A percentile compares a stretch with the other conserved stretches of the same genome.
These are phyloP conservation scores for Poecilus cupreus DNA, from an alignment of 2,888 invertebrate genomes.

Conservation along the genomic window DNA sequence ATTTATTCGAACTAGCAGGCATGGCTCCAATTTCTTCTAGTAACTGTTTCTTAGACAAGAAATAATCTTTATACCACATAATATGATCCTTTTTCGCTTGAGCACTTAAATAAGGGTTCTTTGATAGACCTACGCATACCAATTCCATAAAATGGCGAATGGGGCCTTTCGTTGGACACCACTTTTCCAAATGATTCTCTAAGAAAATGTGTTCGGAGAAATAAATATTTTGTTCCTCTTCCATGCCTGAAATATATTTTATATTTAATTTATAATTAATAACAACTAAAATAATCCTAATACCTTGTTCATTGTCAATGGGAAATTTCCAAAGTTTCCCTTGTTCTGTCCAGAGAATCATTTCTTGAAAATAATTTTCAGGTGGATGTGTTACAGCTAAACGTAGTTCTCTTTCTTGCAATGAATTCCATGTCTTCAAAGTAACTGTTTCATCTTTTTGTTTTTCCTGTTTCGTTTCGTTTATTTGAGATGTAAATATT, in stretches of 20 bases:
- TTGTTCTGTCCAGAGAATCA: conserved; percentile 94
- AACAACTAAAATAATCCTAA: conserved; percentile 7
- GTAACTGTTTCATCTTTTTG: conserved; percentile 70
- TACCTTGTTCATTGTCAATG: conserved; percentile 97
- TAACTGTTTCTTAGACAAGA: conserved; percentile 85
- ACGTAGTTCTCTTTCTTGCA: conserved; percentile 81
- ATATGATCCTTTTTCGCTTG: conserved; percentile 92
- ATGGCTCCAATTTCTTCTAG: conserved; percentile 80
- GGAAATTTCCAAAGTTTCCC: conserved; percentile 98
- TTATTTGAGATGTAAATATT: conserved; percentile 75
- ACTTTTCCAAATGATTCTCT: conserved; percentile 87
- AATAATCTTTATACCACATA: conserved; percentile 93
- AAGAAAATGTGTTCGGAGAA: conserved; percentile 97
- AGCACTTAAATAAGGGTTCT: conserved; percentile 93
- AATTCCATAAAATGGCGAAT: conserved; percentile 98
- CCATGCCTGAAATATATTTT: conserved; percentile 75
- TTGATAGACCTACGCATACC: conserved; percentile 93
- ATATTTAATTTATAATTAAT: conserved; percentile 6
- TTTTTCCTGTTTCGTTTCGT: conserved; percentile 64
- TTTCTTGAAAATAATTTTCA: conserved; percentile 92
- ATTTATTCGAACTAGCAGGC: conserved; percentile 65
- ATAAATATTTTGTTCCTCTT: conserved; percentile 80
- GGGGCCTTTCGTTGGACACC: conserved; percentile 94
- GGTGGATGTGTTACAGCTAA: conserved; percentile 83
- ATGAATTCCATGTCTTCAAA: conserved; percentile 81